phyloP scores from a whole-genome alignment of 2,888 invertebrate species.

The Cheilosia variabilis region DNA sequence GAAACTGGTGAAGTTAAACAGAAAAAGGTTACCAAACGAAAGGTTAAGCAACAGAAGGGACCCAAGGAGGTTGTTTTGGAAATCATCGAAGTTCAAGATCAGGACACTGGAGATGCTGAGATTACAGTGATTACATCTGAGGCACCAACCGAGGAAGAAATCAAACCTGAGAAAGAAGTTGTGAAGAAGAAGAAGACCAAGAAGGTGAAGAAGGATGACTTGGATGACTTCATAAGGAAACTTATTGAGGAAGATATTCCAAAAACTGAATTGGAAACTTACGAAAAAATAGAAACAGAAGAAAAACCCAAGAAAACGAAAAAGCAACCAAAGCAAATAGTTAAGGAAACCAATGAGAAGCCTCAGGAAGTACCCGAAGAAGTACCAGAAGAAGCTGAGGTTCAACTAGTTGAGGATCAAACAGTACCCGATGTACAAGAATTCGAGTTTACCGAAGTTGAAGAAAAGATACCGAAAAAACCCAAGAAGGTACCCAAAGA shows the following conservation, averaged over 20 bases:
- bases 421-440: constrained; percentile 62
- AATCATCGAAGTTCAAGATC: constrained; percentile 83
- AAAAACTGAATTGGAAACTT: constrained; percentile 80
- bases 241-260: constrained; percentile 80
- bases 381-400: constrained; percentile 32
- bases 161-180: constrained; percentile 60
- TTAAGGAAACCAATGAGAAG: constrained; percentile 77
- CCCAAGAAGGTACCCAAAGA: constrained; percentile 62
- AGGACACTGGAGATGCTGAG: constrained; percentile 82
- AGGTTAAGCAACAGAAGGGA: constrained; percentile 82
- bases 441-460: constrained; percentile 56
- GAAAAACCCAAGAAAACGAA: constrained; percentile 77
- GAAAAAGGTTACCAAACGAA: constrained; percentile 81
- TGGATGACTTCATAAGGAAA: constrained; percentile 79
- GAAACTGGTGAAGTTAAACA: constrained; percentile 81
- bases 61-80: constrained; percentile 83
- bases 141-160: constrained; percentile 67
- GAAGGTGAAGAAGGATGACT: constrained; percentile 79
- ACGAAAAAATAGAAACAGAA: constrained; percentile 80
- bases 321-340: constrained; percentile 77
- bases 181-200: constrained; percentile 78
- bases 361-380: constrained; percentile 65
- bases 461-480: constrained; percentile 64
- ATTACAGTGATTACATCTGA: constrained; percentile 80
- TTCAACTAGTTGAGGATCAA: constrained; percentile 77